Conservation (phyloP, 2,888 invertebrate genomes). For the Spodoptera littoralis region DNA sequence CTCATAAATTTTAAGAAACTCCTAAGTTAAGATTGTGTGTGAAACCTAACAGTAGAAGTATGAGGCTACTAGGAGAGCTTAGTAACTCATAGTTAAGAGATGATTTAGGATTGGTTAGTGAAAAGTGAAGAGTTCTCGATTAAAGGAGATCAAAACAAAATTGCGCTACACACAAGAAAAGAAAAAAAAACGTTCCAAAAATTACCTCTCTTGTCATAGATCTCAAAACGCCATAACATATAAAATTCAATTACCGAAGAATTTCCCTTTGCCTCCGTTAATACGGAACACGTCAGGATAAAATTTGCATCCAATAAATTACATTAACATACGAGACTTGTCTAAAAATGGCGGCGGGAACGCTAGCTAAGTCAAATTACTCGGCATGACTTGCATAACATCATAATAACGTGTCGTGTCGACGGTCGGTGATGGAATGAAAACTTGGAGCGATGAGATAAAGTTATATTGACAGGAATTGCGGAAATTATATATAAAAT, state of each 20-base stretch:
- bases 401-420: slow-evolving; percentile 32
- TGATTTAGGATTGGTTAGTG: too few species aligned
- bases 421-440: slow-evolving; percentile 12
- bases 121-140: too few species aligned
- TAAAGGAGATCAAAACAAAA: neutral
- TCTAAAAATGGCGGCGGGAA: slow-evolving; percentile 43
- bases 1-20: too few species aligned
- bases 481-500: slow-evolving; percentile 4
- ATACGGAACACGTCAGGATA: slow-evolving; percentile 26
- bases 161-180: neutral
- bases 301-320: slow-evolving; percentile 45
- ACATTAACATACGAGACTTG: slow-evolving; percentile 36
- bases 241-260: slow-evolving; percentile 13
- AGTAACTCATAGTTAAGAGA: too few species aligned
- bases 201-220: neutral
- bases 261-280: slow-evolving; percentile 8
- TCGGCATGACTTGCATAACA: slow-evolving; percentile 36
- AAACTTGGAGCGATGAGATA: slow-evolving; percentile 25
- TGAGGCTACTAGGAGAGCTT: too few species aligned
- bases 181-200: neutral
- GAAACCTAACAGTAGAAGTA: too few species aligned
- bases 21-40: too few species aligned
- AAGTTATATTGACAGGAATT: slow-evolving; percentile 26
- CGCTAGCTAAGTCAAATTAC: slow-evolving; percentile 34
- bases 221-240: slow-evolving; percentile 14